Percentiles rank a stretch among this genome's conserved stretches.
Evolutionary conservation across 2,888 invertebrate species (phyloP).

Genomic region (Clusia tigrina): DNA sequence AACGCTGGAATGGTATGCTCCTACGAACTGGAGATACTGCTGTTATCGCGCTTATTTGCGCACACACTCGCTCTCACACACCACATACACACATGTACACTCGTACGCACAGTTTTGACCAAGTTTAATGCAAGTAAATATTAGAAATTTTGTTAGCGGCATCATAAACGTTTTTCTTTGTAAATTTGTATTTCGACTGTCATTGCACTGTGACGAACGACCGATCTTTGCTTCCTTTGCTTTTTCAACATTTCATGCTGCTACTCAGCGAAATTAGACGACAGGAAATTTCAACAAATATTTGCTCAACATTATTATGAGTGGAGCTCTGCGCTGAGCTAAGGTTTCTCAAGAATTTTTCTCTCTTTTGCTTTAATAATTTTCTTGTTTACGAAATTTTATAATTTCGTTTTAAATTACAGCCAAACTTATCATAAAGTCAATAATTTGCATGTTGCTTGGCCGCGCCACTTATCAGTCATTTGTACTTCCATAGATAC

Average conservation of each 20-base stretch:
- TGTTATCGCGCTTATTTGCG: constrained; percentile 1
- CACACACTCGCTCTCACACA: constrained; percentile 1
- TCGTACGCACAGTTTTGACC: constrained; percentile 11
- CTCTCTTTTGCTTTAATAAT: not conserved
- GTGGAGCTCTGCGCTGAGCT: not conserved
- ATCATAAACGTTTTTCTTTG: constrained; percentile 17
- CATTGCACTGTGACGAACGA: not conserved
- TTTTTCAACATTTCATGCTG: not conserved
- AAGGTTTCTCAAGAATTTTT: not conserved
- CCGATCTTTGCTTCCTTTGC: not conserved
- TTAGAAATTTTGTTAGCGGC: constrained; percentile 12
- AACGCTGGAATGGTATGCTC: too few relatives aligned
- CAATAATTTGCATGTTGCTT: constrained; percentile 28
- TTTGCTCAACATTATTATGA: not conserved
- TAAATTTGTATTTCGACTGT: constrained; percentile 1
- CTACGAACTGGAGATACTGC: not conserved
- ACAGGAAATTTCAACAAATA: not conserved
- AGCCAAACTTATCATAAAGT: constrained; percentile 19
- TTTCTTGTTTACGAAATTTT: not conserved
- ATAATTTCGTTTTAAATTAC: not conserved
- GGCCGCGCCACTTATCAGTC: too few relatives aligned
- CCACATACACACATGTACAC: not conserved
- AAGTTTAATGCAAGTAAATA: constrained; percentile 19
- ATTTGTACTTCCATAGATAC: too few relatives aligned
- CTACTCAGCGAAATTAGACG: not conserved